Evolutionary conservation across 1,140 invertebrate species (phyloP), one percentile per base, ranked within the genome.

Genomic region (Bombus impatiens): DNA sequence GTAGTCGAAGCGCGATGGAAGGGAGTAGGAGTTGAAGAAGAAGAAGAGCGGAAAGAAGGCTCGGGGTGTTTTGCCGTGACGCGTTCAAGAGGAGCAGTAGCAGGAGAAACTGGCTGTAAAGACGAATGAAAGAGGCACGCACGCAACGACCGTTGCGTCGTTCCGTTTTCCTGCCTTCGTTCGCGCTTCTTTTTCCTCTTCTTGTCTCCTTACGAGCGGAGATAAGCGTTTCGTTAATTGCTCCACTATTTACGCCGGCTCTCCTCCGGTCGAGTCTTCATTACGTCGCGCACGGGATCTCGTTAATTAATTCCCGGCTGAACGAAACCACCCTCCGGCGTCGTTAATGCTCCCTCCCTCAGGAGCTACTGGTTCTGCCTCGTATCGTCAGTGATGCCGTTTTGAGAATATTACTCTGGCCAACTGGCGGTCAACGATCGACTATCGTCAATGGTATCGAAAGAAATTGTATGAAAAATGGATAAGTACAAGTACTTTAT

Each of bases 251-350:
- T 90, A 84, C 82, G 32, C 42, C 12, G 5, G 57, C 37, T 83
- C 74, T 75, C 79, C 82, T 82, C 10, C 57, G 40, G 76, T 37
- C 67, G 62, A 80, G 78, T 78, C 77, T 87, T 82, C 71, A 71
- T 84, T 84, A 83, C 59, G 62, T 57, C 67, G 72, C 71, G 53
- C 67, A 35, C 87, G 76, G n/a, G 37, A 59, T 87, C 82, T 82
- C 82, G 71, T 89, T 90, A 90, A 90, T 90, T 90, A 90, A 90
- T 90, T 87, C 59, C 32, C 79, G 65, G 78, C 65, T 71, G 82
- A 80, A 85, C 89, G 78, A 82, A 82, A 44, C 70, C 67, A 68
- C 67, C 44, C 40, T 18, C 44, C 32, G n/a, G 53, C 57, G 47
- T 25, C 78, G 80, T 90, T 90, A 87, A 90, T 87, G 71, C 70